phyloP scores from a whole-genome alignment of 2,113 vertebrate species.

The Cichladusa arquata region DNA sequence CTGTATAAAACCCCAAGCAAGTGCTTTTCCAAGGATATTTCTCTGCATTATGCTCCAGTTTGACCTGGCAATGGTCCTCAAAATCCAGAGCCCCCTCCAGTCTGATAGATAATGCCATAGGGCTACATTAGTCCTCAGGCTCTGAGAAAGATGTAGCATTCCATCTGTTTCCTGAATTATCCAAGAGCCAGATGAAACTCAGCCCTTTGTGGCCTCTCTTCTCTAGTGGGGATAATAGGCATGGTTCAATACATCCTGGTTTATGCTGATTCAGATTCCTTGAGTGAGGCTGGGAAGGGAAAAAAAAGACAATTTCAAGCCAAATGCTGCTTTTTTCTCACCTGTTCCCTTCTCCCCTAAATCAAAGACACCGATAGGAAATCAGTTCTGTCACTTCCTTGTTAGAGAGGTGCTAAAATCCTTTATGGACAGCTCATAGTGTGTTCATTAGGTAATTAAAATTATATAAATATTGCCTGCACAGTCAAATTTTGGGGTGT shows the following conservation, averaged over 20 bases:
- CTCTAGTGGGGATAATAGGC: slow-evolving; percentile 37
- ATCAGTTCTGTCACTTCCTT: not conserved
- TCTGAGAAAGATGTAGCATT: slow-evolving; percentile 29
- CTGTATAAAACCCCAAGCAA: not conserved
- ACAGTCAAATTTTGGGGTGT: not conserved
- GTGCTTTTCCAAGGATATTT: not conserved
- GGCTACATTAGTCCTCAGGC: slow-evolving; percentile 15
- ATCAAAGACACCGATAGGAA: not conserved
- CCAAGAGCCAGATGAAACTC: slow-evolving; percentile 14
- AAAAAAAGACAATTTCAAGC: not conserved
- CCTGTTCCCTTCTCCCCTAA: not conserved
- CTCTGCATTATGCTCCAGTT: not conserved
- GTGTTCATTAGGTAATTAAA: not conserved
- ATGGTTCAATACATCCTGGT: not conserved
- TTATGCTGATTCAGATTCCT: slow-evolving; percentile 43
- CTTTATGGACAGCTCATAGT: not conserved
- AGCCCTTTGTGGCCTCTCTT: slow-evolving; percentile 27
- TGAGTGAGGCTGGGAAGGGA: not conserved
- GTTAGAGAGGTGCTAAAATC: not conserved
- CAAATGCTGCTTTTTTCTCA: not conserved
- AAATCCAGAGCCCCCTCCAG: not conserved
- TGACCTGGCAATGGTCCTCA: not conserved
- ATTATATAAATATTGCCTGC: not conserved
- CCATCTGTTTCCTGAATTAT: slow-evolving; percentile 44
- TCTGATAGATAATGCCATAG: not conserved